Evolutionary conservation across 2,888 invertebrate genomes (phyloP), one percentile per base, ranked within the genome.

Genomic region (Chaitophorus viminalis): DNA sequence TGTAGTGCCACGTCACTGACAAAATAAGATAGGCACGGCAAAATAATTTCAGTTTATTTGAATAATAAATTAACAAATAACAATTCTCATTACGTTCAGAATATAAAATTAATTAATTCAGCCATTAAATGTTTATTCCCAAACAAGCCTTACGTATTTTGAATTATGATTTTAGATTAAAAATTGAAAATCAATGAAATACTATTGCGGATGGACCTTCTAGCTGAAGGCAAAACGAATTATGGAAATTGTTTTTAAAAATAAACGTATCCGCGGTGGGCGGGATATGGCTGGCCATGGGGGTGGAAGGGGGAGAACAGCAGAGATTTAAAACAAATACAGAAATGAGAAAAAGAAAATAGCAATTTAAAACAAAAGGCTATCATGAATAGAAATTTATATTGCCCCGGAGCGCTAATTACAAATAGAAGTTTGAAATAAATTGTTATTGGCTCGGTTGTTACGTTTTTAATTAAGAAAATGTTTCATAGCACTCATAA

Each of bases 381-480:
- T 39, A 87, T 81, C 52, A 87, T 46, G 65, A 75, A 87, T 79
- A 81, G 72, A 79, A 87, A 87, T 81, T 65, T 87, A 87, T 87
- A 81, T 75, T 31, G 74, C 72, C 81, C 79, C 33, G 74, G 81
- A 75, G 87, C 87, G 74, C 75, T 87, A 74, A 87, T 87, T 87
- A 87, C 65, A 75, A 87, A 75, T 81, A 65, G 60, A 87, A 87
- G 81, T 60, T 87, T 75, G 65, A 81, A 87, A 87, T 87, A 81
- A 81, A 75, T 81, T 87, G 79, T 87, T 87, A 87, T 87, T 87
- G 79, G 86, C 86, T 87, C 86, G 36, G 86, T n/a, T 79, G 87
- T 87, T 87, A 87, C 79, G 74, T 79, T 87, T 87, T 87, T 87
- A 81, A 87, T 87, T 87, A 87, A 81, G 79, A 81, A 87, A 74